A percentile compares a stretch with the other conserved stretches of the same genome.
These are phyloP conservation scores for Hydrozoanthus gracilis DNA, from an alignment of 92 coral and sea anemone species.

Conservation along the genomic window DNA sequence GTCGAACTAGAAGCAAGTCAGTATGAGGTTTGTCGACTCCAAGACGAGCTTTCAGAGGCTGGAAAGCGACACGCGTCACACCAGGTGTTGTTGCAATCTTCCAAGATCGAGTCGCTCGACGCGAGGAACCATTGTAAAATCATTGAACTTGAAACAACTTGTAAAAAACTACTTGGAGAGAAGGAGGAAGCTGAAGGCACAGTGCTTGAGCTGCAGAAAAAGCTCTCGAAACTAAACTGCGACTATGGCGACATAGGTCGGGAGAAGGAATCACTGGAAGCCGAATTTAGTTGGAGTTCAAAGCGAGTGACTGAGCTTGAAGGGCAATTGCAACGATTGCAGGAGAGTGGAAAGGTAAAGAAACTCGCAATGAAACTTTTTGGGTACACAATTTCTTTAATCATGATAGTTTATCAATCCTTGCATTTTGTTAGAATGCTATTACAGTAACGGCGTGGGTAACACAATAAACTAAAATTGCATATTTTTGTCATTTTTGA, in stretches of 20 bases:
- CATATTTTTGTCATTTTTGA: too few species aligned
- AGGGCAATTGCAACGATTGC: neutral
- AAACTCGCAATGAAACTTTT: too few species aligned
- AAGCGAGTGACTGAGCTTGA: conserved; percentile 59
- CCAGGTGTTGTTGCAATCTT: neutral
- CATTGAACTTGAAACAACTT: conserved; percentile 43
- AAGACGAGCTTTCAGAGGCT: conserved; percentile 13
- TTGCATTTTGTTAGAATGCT: too few species aligned
- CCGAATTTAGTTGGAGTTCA: conserved; percentile 52
- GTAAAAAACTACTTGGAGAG: conserved; percentile 47
- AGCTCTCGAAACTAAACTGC: conserved; percentile 46
- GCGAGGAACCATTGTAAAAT: conserved; percentile 40
- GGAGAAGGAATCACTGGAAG: conserved; percentile 49
- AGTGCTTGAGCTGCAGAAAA: conserved; percentile 43
- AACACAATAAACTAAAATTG: too few species aligned
- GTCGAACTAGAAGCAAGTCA: too few species aligned
- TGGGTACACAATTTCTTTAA: too few species aligned
- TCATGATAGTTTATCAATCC: too few species aligned
- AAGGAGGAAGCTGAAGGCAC: conserved; percentile 57
- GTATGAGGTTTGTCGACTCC: conserved; percentile 19
- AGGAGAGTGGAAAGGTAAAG: conserved; percentile 15
- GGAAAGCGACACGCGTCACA: neutral
- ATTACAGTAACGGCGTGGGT: too few species aligned
- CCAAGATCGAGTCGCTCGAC: conserved; percentile 1
- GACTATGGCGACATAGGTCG: conserved; percentile 46